A percentile compares a stretch with the other conserved stretches of the same genome.
phyloP scores from a whole-genome alignment of 2,888 invertebrate species.

The Copidosoma aretas region DNA sequence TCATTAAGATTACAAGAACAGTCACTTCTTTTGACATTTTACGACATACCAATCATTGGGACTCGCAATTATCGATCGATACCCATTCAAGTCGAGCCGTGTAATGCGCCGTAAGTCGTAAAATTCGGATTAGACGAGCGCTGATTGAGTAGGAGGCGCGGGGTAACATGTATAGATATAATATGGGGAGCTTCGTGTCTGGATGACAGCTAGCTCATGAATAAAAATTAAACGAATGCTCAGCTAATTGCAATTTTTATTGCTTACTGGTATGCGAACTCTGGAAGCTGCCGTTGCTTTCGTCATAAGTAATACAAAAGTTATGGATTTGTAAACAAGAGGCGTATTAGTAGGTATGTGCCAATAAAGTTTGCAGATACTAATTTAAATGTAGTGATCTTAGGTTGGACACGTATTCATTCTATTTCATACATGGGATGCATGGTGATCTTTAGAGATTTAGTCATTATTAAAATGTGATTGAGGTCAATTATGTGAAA shows the following conservation, averaged over 20 bases:
- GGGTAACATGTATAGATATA: not conserved
- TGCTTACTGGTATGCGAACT: no score
- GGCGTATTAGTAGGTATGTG: no score
- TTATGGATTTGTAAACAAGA: no score
- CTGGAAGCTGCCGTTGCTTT: no score
- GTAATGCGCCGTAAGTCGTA: slow-evolving; percentile 26
- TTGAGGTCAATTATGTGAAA: not conserved
- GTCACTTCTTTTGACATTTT: slow-evolving; percentile 20
- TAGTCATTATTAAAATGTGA: not conserved
- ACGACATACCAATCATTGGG: slow-evolving; percentile 34
- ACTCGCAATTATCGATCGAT: slow-evolving; percentile 27
- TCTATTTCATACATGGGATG: no score
- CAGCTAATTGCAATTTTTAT: slow-evolving; percentile 24
- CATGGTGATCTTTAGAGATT: not conserved
- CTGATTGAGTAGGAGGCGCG: slow-evolving; percentile 26
- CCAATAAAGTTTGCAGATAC: no score
- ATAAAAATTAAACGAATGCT: slow-evolving; percentile 21
- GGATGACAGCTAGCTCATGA: not conserved
- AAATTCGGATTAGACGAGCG: slow-evolving; percentile 10
- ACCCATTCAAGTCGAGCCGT: not conserved
- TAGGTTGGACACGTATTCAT: no score
- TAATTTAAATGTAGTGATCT: no score
- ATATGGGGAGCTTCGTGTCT: not conserved
- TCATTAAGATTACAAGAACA: no score
- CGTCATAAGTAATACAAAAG: no score